phyloP scores from a whole-genome alignment of 1,140 invertebrate genomes.

The Ceratoteleas bidentatus region DNA sequence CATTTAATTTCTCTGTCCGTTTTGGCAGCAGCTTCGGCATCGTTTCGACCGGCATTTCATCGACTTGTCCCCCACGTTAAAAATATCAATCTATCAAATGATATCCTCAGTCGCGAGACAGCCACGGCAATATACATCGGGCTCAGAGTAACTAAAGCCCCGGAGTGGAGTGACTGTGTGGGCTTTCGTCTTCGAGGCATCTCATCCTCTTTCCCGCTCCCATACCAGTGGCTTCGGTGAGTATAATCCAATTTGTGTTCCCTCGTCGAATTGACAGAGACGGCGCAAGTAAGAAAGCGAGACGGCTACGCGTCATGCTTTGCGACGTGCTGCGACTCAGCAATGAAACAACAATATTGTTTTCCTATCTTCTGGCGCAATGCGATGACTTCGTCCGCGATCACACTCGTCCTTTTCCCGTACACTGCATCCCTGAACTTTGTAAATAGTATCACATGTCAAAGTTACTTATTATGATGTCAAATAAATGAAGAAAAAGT shows the following conservation, averaged over 20 bases:
- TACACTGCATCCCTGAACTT: conserved; percentile 43
- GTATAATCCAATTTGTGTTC: too few species aligned
- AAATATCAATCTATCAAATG: conserved; percentile 77
- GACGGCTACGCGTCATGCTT: conserved; percentile 75
- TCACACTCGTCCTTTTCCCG: conserved; percentile 43
- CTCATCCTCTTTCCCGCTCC: too few species aligned
- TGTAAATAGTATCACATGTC: conserved; percentile 59
- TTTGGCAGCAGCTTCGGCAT: conserved; percentile 18
- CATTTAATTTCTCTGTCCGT: conserved; percentile 58
- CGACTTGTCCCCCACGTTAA: conserved; percentile 71
- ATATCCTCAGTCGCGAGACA: conserved; percentile 61
- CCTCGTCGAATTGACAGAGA: conserved; percentile 67
- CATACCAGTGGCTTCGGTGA: too few species aligned
- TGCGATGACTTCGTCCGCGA: conserved; percentile 53
- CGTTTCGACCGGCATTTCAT: conserved; percentile 64
- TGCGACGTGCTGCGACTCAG: conserved; percentile 77
- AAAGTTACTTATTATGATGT: conserved; percentile 54
- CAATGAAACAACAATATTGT: conserved; percentile 79
- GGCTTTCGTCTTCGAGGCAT: conserved; percentile 57
- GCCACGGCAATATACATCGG: conserved; percentile 45
- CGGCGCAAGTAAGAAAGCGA: conserved; percentile 52
- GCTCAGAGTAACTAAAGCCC: conserved; percentile 45
- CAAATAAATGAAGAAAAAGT: conserved; percentile 19
- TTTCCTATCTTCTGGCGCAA: conserved; percentile 71
- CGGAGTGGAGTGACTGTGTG: conserved; percentile 49